Evolutionary conservation across 2,888 invertebrate genomes (phyloP), one percentile per base, ranked within the genome.

Genomic region (Steinernema hermaphroditum): DNA sequence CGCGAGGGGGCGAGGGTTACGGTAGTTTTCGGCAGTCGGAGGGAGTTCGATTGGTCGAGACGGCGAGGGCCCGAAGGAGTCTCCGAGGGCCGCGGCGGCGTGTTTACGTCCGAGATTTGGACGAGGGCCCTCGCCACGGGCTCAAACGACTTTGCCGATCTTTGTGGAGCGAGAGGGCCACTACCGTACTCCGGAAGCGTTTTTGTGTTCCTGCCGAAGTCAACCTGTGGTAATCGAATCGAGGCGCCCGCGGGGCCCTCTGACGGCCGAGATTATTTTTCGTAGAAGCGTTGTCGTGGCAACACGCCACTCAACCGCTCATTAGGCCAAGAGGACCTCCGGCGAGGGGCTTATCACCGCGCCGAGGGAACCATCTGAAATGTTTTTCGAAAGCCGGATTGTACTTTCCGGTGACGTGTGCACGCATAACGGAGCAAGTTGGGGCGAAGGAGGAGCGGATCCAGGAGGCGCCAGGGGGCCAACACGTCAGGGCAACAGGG

Each of bases 271-370:
- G 62, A 62, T 62, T 62, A 62, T 62, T 62, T 54, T 54, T 22
- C 19, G 54, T 29, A 16, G 62, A 16, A 62, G 62, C 62, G 62
- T 62, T 62, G 62, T 29, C 62, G 46, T 62, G 62, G 62, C 62
- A 62, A 62, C 62, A 24, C 62, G 16, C 62, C 29, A 24, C 62
- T 62, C 62, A 62, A 62, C 62, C 62, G 62, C 62, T 62, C 62
- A 62, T 62, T 62, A 62, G 62, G 62, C 62, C 62, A 62, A 8
- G 62, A 62, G 62, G 62, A 62, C 62, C 62, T 54, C 24, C 27
- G 62, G 62, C 62, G 16, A 16, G 62, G 27, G 62, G 27, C 62
- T 62, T 62, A 62, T 62, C 62, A 62, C 62, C 62, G 62, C 62
- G 62, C n/a, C 46, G 46, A 29, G 62, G 62, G 62, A 29, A 62